A percentile compares a stretch with the other conserved stretches of the same genome.
phyloP scores from a whole-genome alignment of 2,888 invertebrate species.

The Sesamia inferens region DNA sequence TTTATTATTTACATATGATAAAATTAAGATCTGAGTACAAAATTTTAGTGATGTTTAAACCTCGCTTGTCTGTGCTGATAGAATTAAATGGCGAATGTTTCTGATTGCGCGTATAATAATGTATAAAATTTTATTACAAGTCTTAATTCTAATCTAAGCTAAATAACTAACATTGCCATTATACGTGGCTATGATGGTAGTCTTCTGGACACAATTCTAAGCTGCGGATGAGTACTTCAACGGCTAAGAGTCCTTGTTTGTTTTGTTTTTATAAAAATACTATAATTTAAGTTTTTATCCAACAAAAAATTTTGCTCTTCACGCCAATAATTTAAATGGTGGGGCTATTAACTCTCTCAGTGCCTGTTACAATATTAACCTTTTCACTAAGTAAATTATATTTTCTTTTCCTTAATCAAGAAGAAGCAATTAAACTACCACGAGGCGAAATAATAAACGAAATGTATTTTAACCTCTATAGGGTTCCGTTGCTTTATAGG shows the following conservation, averaged over 20 bases:
- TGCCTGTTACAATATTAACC: slow-evolving; percentile 24
- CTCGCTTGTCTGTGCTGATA: too few species aligned
- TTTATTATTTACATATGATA: too few species aligned
- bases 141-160: background rate
- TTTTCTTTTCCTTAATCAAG: slow-evolving; percentile 40
- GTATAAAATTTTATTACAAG: background rate
- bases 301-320: slow-evolving; percentile 9
- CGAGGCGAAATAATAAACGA: slow-evolving; percentile 21
- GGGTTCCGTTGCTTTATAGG: background rate
- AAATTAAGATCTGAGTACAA: too few species aligned
- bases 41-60: background rate
- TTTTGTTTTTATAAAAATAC: too few species aligned
- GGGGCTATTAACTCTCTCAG: slow-evolving; percentile 13
- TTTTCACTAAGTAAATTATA: slow-evolving; percentile 38
- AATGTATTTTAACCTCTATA: slow-evolving; percentile 17
- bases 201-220: too few species aligned
- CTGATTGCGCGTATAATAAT: background rate
- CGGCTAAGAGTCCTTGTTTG: too few species aligned
- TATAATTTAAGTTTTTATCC: background rate
- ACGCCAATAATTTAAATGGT: background rate
- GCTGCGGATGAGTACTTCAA: too few species aligned
- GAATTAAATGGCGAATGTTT: background rate
- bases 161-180: too few species aligned
- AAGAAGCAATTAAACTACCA: slow-evolving; percentile 40
- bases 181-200: too few species aligned